A percentile compares a stretch with the other conserved stretches of the same genome.
Evolutionary conservation across 2,797 vertebrate species (phyloP).

Genomic region (Mus minutoides): DNA sequence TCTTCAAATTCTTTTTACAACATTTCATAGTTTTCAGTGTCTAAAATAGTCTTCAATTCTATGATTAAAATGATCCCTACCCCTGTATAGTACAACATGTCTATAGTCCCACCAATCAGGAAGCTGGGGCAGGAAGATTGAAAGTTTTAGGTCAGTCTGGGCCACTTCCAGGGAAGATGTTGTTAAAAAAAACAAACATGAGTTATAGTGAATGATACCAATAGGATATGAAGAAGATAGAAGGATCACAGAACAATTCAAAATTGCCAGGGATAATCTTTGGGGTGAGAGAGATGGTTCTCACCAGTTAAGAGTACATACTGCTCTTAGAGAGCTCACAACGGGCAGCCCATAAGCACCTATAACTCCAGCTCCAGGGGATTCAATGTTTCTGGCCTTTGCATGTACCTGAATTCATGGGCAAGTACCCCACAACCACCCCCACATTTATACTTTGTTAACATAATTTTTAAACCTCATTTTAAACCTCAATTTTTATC

Average conservation of each 20-base stretch:
- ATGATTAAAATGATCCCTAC: not conserved
- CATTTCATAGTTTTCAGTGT: not conserved
- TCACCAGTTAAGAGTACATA: not conserved
- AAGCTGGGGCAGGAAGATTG: not conserved
- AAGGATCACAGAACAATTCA: not conserved
- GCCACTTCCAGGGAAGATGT: not conserved
- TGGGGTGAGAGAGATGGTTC: not conserved
- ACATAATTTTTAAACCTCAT: not conserved
- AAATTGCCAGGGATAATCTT: not conserved
- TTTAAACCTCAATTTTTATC: not conserved
- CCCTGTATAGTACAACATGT: not conserved
- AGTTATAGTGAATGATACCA: not conserved
- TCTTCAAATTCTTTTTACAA: not conserved
- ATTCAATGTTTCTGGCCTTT: not conserved
- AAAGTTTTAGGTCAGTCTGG: not conserved
- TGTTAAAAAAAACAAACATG: not conserved
- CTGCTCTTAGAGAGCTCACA: not conserved
- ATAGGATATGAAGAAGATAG: not conserved
- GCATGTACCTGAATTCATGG: not conserved
- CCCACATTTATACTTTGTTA: not conserved
- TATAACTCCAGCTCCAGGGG: not conserved
- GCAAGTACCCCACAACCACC: too few species aligned
- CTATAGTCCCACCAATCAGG: not conserved
- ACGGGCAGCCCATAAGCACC: not conserved
- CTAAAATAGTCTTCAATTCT: not conserved